phyloP scores from a whole-genome alignment of 1,140 invertebrate species.

The Berghia stephanieae region DNA sequence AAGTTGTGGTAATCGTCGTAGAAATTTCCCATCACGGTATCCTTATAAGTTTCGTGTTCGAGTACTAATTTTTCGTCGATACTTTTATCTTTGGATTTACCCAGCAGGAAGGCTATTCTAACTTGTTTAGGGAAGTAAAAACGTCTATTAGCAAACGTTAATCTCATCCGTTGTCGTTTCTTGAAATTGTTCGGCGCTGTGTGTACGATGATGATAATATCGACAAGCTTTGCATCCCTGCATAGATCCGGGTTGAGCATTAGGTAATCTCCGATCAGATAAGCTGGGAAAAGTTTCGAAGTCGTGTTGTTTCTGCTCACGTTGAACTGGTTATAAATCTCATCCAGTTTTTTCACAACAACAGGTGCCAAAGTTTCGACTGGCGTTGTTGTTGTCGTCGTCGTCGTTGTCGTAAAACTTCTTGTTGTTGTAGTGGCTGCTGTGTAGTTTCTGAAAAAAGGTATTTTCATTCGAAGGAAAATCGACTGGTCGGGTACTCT shows the following conservation, averaged over 20 bases:
- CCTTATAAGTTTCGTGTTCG: slow-evolving; percentile 31
- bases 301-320: not conserved
- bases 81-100: slow-evolving; percentile 10
- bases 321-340: not conserved
- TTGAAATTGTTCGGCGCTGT: slow-evolving; percentile 28
- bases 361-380: not conserved
- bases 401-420: not conserved
- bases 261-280: not conserved
- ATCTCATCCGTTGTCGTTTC: slow-evolving; percentile 42
- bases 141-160: slow-evolving; percentile 50
- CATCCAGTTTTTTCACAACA: not conserved
- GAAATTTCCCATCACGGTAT: slow-evolving; percentile 40
- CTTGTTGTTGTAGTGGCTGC: too few relatives aligned
- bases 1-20: slow-evolving; percentile 39
- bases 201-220: slow-evolving; percentile 24
- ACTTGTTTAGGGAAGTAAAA: slow-evolving; percentile 29
- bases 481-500: too few relatives aligned
- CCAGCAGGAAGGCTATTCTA: slow-evolving; percentile 35
- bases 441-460: too few relatives aligned
- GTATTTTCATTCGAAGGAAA: too few relatives aligned
- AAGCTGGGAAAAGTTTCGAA: not conserved
- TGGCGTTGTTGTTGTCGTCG: not conserved
- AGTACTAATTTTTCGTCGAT: slow-evolving; percentile 13
- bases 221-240: not conserved
- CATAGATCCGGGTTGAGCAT: slow-evolving; percentile 17